Conservation (phyloP, 2,797 vertebrate genomes). For the Mallotus villosus region DNA sequence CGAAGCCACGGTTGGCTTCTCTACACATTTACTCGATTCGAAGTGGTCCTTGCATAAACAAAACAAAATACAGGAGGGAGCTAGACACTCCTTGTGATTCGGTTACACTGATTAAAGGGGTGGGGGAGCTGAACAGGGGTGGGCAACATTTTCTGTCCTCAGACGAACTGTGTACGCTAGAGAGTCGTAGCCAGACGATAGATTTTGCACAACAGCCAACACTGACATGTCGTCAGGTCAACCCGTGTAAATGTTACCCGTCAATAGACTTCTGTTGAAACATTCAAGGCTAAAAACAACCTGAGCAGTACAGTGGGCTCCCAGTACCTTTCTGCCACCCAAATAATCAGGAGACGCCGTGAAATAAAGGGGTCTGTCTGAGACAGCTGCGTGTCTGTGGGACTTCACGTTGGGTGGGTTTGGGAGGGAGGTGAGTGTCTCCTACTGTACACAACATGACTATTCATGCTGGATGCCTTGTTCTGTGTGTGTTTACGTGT, state of each 20-base stretch:
- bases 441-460: constrained; percentile 62
- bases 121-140: too few species aligned
- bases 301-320: constrained; percentile 5
- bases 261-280: not conserved
- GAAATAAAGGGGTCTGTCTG: constrained; percentile 55
- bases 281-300: not conserved
- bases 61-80: too few species aligned
- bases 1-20: too few species aligned
- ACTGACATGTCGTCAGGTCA: not conserved
- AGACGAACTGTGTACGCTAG: too few species aligned
- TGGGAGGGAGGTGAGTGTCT: constrained; percentile 62
- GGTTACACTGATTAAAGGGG: too few species aligned
- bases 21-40: too few species aligned
- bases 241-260: not conserved
- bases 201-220: not conserved
- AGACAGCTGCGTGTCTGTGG: constrained; percentile 64
- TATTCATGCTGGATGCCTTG: constrained; percentile 61
- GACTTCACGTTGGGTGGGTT: constrained; percentile 62
- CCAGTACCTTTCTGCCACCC: constrained; percentile 25
- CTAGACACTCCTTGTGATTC: too few species aligned
- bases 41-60: too few species aligned
- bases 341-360: constrained; percentile 51
- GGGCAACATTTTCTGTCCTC: too few species aligned
- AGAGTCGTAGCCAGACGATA: not conserved
- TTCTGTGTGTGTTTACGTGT: constrained; percentile 32